Base-by-base conservation (phyloP, 2,113 vertebrate species). In the Struthidea cinerea region DNA sequence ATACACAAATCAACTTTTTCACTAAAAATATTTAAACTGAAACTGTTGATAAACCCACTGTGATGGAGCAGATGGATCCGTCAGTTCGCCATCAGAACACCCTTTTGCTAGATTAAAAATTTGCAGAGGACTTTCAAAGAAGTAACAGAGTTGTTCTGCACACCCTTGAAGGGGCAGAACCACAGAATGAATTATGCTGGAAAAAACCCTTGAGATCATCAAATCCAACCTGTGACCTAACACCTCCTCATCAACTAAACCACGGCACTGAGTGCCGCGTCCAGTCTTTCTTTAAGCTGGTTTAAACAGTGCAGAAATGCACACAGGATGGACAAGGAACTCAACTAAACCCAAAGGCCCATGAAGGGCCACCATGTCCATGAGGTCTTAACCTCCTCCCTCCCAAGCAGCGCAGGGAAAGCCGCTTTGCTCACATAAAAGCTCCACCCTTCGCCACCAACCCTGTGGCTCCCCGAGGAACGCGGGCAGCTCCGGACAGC, bases 371-470 rank as follows among this genome's bases (percentile, higher is more conserved):
- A 42, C 50, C 20, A 1, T 1, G 22, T 13, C 52, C 0, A 3
- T 1, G 2, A 30, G 20, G 33, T 42, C 52, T 12, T 1, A 16
- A 55, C 28, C 39, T 42, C 80, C 41, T 57, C 35, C 84, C 26
- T 41, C 20, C 56, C 3, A 1, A 11, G 42, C 11, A 26, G 8
- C 0, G 39, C 52, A 52, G 30, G 7, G 6, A 71, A 52, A 37
- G 26, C 9, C 0, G 0, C 16, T 33, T 35, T 28, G 39, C 41
- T 19, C 41, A 6, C 42, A 18, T 1, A 1, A 9, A 35, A 71
- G 19, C 28, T 46, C 32, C 67, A 37, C 2, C 50, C 41, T 35
- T 23, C 17, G 56, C 52, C 26, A 12, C 0, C 0, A 5, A 37
- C 46, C 50, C 10, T 2, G n/a, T 3, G 44, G 47, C 32, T 33